phyloP scores from a whole-genome alignment of 1,140 invertebrate species.

The Drosophila novamexicana region DNA sequence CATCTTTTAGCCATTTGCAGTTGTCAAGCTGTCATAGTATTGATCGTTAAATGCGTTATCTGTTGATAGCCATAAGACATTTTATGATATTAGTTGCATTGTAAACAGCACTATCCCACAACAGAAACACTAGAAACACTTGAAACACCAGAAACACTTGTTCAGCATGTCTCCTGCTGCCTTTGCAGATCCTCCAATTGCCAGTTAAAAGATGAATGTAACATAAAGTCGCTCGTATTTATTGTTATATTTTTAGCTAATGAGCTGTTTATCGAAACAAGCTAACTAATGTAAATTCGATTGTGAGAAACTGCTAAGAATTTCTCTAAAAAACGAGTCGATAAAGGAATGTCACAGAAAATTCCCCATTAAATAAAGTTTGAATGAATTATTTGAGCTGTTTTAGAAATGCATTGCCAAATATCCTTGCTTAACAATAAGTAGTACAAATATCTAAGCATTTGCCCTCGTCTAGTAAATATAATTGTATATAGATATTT shows the following conservation, averaged over 20 bases:
- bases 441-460: no score
- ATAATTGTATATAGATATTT: no score
- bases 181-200: slow-evolving; percentile 10
- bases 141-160: slow-evolving; percentile 44
- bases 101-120: slow-evolving; percentile 39
- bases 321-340: no score
- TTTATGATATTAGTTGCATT: slow-evolving; percentile 76
- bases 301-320: no score
- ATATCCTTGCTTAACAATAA: no score
- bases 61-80: slow-evolving; percentile 78
- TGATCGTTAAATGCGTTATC: slow-evolving; percentile 79
- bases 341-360: no score
- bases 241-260: slow-evolving; percentile 24
- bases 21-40: slow-evolving; percentile 75
- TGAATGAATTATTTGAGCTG: no score
- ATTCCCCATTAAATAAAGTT: no score
- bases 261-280: slow-evolving; percentile 34
- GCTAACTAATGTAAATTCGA: background rate
- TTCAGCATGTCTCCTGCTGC: slow-evolving; percentile 15
- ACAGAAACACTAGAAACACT: slow-evolving; percentile 13
- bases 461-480: no score
- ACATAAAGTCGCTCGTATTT: slow-evolving; percentile 30
- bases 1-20: slow-evolving; percentile 58
- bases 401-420: no score
- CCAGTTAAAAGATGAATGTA: slow-evolving; percentile 15